Base-by-base conservation (phyloP, 2,113 vertebrate species). In the Amblyornis subalaris region DNA sequence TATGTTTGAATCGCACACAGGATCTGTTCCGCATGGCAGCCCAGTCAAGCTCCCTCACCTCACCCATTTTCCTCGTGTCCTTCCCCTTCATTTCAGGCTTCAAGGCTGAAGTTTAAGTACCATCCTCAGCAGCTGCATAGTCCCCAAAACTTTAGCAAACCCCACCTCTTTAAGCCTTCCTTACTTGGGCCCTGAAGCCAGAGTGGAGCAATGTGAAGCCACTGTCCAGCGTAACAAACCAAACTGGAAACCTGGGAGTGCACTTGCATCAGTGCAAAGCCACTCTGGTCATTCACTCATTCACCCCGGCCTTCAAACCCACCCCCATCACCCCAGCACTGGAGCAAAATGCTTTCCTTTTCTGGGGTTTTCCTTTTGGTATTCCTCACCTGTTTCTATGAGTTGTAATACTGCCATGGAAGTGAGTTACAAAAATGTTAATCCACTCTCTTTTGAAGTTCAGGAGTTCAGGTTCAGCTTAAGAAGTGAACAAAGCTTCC, bases 151-250 rank as follows among this genome's bases (percentile, higher is more conserved):
- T 38, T 67, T 14, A 65, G 45, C 31, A 57, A 23, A 4, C 5
- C 4, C 2, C 6, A 55, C 3, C 12, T 72, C 42, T 44, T 38
- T 38, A 38, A 66, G 11, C 10, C 22, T 85, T 25, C n/a, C 14
- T 54, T 31, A 5, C 61, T 19, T 40, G 19, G 16, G 22, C 10
- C 38, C 54, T 47, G 70, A 57, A 82, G 31, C 31, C 1, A 7
- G 31, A 0, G 0, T 50, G 28, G 53, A 64, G 24, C 2, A 0
- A 51, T 25, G 24, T 38, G 66, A 85, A 65, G 58, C 22, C 69
- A 35, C 24, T n/a, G 24, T 6, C 26, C n/a, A 58, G 26, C 2
- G 5, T n/a, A 22, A 57, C 47, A 85, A 54, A 57, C 19, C 25
- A 6, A 61, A 14, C 14, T 44, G 58, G 73, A 48, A 78, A 69